Base-by-base conservation (phyloP, 2,888 invertebrate species). In the Leucophenga montana region DNA sequence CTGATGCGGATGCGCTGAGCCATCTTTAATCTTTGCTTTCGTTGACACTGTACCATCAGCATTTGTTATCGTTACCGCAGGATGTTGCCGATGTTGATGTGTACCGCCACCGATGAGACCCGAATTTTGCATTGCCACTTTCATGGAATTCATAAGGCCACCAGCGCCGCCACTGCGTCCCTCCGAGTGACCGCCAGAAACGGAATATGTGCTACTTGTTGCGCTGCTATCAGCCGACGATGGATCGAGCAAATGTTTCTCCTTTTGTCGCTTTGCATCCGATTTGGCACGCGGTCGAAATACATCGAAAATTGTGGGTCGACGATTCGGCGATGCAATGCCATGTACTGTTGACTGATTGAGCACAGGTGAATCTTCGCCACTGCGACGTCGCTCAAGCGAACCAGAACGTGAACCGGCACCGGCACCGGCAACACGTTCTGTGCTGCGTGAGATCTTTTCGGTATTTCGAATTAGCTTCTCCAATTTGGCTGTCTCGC, bases 81-180 rank as follows among this genome's bases (percentile, higher is more conserved):
- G 86, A 78, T 86, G 84, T 68, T 85, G 85, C 14, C 77, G 78
- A 68, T 83, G 77, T 67, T 67, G 57, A 59, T 76, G 76, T 73
- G 78, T 76, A 20, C 79, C 76, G 62, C 81, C 79, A 46, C 85
- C 84, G 68, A 83, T 85, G 11, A 84, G 75, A 65, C 88, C 89
- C 76, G 88, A 88, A 75, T 88, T 85, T 76, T 95, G 93, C 85
- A 95, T 93, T 54, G 94, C 95, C 82, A 93, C 93, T 87, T 93
- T 95, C 92, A 97, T 93, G 85, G 95, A 95, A 76, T 95, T 92
- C 92, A 97, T 95, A 85, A 97, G 92, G 72, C 88, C 87, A 20
- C 82, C 50, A 71, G 73, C 18, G 61, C 67, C 77, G 77, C 82
- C 78, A 71, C 78, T 82, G 78, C 78, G 81, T 77, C 66, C 78